Percentiles rank a stretch among this genome's conserved stretches.
Conservation (phyloP, 2,888 invertebrate genomes). For the Dromius quadrimaculatus region DNA sequence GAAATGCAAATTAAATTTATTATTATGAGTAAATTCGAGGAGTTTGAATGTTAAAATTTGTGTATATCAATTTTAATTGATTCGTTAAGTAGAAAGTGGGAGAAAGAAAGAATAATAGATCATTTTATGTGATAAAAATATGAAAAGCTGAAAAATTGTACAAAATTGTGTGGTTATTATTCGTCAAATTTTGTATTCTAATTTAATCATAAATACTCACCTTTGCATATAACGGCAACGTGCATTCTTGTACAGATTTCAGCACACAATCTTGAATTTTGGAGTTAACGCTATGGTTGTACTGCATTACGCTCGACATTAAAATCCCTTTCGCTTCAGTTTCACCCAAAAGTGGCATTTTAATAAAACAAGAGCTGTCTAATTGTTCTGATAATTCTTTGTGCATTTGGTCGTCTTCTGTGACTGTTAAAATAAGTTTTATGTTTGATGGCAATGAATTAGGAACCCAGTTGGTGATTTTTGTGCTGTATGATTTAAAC, state of each 20-base stretch:
- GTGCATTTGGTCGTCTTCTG: constrained; percentile 70
- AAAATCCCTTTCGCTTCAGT: constrained; percentile 69
- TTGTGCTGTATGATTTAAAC: constrained; percentile 70
- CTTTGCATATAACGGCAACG: constrained; percentile 78
- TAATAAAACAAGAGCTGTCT: constrained; percentile 62
- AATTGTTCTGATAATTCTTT: constrained; percentile 63
- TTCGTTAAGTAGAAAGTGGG: too few species aligned
- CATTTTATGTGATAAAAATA: too few species aligned
- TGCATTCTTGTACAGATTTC: constrained; percentile 74
- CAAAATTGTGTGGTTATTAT: too few species aligned
- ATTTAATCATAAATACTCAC: constrained; percentile 66
- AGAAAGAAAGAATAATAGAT: too few species aligned
- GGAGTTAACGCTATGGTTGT: constrained; percentile 73
- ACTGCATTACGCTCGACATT: constrained; percentile 70
- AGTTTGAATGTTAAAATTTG: too few species aligned
- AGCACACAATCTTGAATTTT: constrained; percentile 71
- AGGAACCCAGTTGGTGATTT: constrained; percentile 82
- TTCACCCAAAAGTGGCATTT: constrained; percentile 69
- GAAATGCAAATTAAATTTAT: too few species aligned
- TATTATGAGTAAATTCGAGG: too few species aligned
- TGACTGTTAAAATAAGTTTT: constrained; percentile 81
- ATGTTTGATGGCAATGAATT: constrained; percentile 78
- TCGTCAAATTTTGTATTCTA: too few species aligned
- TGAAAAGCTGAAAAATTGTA: too few species aligned
- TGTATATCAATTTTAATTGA: too few species aligned